These are phyloP conservation scores for Pandemis corylana DNA, from an alignment of 2,888 invertebrate genomes.

Conservation along the genomic window DNA sequence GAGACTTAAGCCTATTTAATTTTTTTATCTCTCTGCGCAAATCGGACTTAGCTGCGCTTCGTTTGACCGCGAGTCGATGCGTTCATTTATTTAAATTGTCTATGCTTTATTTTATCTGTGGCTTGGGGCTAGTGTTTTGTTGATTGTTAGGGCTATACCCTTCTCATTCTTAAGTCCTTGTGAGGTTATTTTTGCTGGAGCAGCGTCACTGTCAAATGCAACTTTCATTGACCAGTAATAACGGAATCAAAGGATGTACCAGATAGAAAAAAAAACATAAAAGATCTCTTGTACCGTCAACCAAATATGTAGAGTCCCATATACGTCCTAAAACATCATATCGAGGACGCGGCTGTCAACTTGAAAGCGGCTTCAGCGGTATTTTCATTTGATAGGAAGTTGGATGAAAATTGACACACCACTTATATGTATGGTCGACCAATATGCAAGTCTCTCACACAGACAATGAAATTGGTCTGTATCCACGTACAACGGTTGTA, in stretches of 20 bases:
- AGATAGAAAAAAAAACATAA: neutral
- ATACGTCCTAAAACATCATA: too few relatives aligned
- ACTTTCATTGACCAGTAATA: neutral
- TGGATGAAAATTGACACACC: too few relatives aligned
- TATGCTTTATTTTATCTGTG: conserved; percentile 33
- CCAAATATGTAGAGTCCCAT: too few relatives aligned
- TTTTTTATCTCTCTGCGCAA: conserved; percentile 48
- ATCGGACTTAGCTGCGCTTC: conserved; percentile 35
- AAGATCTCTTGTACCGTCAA: too few relatives aligned
- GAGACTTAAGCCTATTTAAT: conserved; percentile 67
- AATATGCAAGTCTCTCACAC: neutral
- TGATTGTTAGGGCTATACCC: conserved; percentile 19
- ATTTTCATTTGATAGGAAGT: too few relatives aligned
- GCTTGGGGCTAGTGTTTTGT: conserved; percentile 16
- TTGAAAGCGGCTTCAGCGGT: too few relatives aligned
- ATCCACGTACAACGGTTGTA: conserved; percentile 32
- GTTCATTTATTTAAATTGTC: conserved; percentile 41
- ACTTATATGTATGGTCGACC: too few relatives aligned
- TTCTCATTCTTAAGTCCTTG: neutral
- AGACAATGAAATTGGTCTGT: neutral
- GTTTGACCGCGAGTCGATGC: conserved; percentile 38
- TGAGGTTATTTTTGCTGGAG: neutral
- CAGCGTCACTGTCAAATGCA: neutral
- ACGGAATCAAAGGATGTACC: neutral
- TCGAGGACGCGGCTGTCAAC: too few relatives aligned